These are phyloP conservation scores for Vanessa atalanta DNA, from an alignment of 1,140 invertebrate genomes.

Conservation along the genomic window DNA sequence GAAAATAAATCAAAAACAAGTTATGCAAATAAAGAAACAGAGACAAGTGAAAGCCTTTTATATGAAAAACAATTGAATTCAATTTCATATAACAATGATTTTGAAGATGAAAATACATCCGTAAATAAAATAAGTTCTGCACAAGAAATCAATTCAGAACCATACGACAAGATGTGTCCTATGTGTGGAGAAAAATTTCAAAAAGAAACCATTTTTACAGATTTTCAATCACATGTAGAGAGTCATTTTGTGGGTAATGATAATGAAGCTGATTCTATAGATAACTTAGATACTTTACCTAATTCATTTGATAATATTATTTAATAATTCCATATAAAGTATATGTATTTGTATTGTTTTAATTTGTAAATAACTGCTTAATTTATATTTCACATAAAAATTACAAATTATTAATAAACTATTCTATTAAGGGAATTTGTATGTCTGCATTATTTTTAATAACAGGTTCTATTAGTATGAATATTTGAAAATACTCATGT, in stretches of 20 bases:
- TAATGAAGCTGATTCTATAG: slow-evolving; percentile 71
- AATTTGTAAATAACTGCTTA: background rate
- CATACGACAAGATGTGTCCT: slow-evolving; percentile 79
- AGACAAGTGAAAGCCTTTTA: slow-evolving; percentile 70
- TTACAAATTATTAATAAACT: background rate
- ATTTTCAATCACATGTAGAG: slow-evolving; percentile 81
- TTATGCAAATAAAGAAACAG: slow-evolving; percentile 72
- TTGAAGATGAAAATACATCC: slow-evolving; percentile 46
- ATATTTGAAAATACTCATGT: background rate
- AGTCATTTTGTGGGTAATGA: slow-evolving; percentile 78
- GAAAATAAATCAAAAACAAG: slow-evolving; percentile 56
- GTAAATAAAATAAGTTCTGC: slow-evolving; percentile 46
- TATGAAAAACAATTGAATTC: slow-evolving; percentile 65
- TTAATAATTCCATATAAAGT: slow-evolving; percentile 21
- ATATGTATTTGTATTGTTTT: background rate
- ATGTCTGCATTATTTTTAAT: background rate
- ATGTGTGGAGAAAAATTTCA: slow-evolving; percentile 80
- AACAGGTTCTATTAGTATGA: background rate
- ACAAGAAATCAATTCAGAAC: slow-evolving; percentile 42
- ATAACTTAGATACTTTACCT: slow-evolving; percentile 68
- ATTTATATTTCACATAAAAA: background rate
- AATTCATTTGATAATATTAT: slow-evolving; percentile 66
- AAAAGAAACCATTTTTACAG: slow-evolving; percentile 69
- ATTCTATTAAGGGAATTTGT: background rate
- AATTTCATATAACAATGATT: slow-evolving; percentile 58